Conservation (phyloP, 1,140 invertebrate species). For the Brachionus koreanus region DNA sequence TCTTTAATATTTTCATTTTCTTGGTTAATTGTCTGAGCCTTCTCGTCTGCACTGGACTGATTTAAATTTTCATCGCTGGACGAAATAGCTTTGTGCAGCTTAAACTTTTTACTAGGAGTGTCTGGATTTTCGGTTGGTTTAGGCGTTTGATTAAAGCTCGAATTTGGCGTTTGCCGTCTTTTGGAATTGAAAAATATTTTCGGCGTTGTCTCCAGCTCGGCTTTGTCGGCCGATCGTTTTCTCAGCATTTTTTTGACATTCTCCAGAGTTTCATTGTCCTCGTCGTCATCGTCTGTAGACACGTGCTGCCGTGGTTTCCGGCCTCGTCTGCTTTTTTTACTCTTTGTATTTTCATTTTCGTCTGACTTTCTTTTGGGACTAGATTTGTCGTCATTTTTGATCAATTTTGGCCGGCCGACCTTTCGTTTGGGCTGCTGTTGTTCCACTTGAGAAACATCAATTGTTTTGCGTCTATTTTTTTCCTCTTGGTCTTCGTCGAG, state of each 20-base stretch:
- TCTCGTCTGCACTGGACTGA: background rate
- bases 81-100: constrained; percentile 6
- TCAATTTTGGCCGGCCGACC: background rate
- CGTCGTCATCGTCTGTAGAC: background rate
- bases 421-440: background rate
- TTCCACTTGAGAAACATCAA: background rate
- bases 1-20: background rate
- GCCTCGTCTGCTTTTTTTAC: background rate
- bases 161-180: background rate
- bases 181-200: constrained; percentile 27
- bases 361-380: background rate
- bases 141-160: background rate
- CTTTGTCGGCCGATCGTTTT: background rate
- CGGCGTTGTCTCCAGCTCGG: background rate
- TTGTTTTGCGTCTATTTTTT: background rate
- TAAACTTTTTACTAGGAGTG: constrained; percentile 22
- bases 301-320: background rate
- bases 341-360: background rate
- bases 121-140: background rate
- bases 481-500: background rate
- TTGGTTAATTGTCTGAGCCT: background rate
- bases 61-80: constrained; percentile 27
- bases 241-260: background rate
- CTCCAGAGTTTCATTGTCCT: background rate
- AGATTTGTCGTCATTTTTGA: background rate